Evolutionary conservation across 1,140 invertebrate species (phyloP).

Genomic region (Rhagoletis pomonella): DNA sequence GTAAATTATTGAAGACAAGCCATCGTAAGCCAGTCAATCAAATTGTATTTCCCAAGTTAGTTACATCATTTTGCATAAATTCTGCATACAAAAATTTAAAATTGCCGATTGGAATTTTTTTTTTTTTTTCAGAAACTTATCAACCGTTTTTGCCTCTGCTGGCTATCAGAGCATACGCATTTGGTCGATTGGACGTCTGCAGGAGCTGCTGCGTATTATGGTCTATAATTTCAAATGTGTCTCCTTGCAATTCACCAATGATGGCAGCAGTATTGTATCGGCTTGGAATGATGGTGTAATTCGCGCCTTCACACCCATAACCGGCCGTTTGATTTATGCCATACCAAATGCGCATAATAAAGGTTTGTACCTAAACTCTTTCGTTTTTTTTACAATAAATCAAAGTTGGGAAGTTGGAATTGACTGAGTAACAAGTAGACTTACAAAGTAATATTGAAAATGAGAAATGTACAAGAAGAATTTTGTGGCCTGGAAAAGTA

Average conservation of each 20-base stretch:
- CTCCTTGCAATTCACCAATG: conserved; percentile 82
- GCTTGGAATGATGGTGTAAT: conserved; percentile 94
- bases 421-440: no score
- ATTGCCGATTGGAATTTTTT: neutral
- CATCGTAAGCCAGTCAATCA: conserved; percentile 88
- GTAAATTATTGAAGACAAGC: conserved; percentile 85
- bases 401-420: no score
- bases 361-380: conserved; percentile 80
- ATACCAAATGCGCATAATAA: conserved; percentile 92
- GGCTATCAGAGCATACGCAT: conserved; percentile 89
- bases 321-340: conserved; percentile 84
- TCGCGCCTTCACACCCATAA: conserved; percentile 88
- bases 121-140: conserved; percentile 78
- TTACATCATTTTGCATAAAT: conserved; percentile 37
- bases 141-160: conserved; percentile 89
- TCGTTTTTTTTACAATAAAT: no score
- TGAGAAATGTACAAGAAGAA: no score
- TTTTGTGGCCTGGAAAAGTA: no score
- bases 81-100: neutral
- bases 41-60: conserved; percentile 88
- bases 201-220: conserved; percentile 87
- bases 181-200: conserved; percentile 84
- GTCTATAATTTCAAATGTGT: conserved; percentile 91
- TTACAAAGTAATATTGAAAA: no score
- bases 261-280: conserved; percentile 86